Evolutionary conservation across 2,113 vertebrate species (phyloP).

Genomic region (Terrapene triunguis): DNA sequence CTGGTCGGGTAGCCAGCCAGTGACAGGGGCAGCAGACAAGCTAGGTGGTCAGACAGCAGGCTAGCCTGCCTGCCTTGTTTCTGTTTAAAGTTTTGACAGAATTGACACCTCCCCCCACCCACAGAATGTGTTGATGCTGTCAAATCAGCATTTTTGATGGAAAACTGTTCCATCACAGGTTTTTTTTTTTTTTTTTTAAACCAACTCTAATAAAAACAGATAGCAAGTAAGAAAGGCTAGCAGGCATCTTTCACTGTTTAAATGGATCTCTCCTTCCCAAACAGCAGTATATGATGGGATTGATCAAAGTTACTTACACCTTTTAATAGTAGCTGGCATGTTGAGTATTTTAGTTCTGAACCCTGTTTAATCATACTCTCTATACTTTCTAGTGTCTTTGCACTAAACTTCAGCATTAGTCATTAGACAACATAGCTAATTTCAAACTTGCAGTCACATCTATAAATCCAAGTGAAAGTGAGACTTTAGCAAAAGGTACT

Average conservation of each 20-base stretch:
- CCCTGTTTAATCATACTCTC: neutral
- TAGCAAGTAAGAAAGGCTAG: neutral
- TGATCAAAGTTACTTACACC: neutral
- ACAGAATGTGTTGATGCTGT: neutral
- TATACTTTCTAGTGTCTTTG: neutral
- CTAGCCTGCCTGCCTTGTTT: too few species aligned
- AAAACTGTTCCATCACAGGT: too few species aligned
- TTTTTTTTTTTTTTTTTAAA: too few species aligned
- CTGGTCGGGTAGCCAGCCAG: neutral
- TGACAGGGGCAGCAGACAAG: neutral
- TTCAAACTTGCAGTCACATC: neutral
- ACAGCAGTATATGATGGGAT: neutral
- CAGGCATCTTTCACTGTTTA: neutral
- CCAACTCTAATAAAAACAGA: too few species aligned
- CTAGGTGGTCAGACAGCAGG: neutral
- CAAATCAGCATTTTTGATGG: too few species aligned
- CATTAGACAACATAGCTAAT: neutral
- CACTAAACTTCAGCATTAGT: neutral
- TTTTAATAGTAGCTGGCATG: neutral
- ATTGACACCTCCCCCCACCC: neutral
- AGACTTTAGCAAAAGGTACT: neutral
- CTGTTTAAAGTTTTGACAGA: neutral
- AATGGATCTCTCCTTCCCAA: neutral
- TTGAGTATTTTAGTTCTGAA: neutral
- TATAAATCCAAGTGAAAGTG: neutral